A percentile compares a stretch with the other conserved stretches of the same genome.
These are phyloP conservation scores for Cryptoprocta ferox DNA, from an alignment of 2,797 vertebrate genomes.

Conservation along the genomic window DNA sequence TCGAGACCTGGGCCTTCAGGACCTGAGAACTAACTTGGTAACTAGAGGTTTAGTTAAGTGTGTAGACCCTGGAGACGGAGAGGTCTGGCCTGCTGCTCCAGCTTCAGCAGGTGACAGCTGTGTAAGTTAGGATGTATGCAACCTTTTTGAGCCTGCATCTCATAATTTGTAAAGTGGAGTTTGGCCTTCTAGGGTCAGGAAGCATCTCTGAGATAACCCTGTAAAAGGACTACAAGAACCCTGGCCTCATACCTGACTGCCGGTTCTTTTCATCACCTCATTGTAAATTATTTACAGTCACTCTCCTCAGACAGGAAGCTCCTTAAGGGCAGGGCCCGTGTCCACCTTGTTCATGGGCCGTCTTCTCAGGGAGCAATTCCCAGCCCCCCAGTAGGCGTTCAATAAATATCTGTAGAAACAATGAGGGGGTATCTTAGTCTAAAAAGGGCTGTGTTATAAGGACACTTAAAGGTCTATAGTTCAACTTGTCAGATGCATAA, in stretches of 20 bases:
- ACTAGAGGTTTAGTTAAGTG: not conserved
- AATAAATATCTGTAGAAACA: not conserved
- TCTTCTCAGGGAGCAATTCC: not conserved
- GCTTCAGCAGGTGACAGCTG: not conserved
- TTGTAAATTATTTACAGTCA: not conserved
- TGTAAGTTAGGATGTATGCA: not conserved
- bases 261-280: not conserved
- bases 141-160: not conserved
- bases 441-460: not conserved
- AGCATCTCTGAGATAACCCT: not conserved
- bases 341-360: not conserved
- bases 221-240: not conserved
- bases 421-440: not conserved
- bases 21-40: not conserved
- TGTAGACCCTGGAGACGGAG: not conserved
- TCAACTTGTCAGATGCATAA: not conserved
- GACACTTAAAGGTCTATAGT: not conserved
- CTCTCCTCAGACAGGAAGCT: not conserved
- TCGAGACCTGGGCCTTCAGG: not conserved
- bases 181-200: not conserved
- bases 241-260: not conserved
- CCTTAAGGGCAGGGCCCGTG: not conserved
- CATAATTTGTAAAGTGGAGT: not conserved
- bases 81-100: too few relatives aligned
- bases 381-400: not conserved